A percentile compares a stretch with the other conserved stretches of the same genome.
Evolutionary conservation across 2,888 invertebrate genomes (phyloP).

Genomic region (Ennomos quercinarius): DNA sequence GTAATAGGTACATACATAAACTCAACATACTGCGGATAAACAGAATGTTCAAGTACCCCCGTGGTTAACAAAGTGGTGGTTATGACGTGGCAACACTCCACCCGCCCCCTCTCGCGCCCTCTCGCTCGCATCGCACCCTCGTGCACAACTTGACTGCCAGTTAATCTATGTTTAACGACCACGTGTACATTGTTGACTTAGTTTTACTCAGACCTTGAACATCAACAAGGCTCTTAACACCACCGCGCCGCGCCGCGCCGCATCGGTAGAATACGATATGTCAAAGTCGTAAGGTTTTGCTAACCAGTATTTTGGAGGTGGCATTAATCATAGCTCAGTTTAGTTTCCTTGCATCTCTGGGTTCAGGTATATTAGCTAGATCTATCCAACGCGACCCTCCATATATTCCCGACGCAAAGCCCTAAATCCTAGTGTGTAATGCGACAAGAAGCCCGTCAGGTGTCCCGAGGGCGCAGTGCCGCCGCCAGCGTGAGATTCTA

Average conservation of each 20-base stretch:
- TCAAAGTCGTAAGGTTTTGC: no score
- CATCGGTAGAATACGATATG: no score
- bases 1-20: no score
- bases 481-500: no score
- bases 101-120: neutral
- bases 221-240: conserved; percentile 15
- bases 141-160: conserved; percentile 12
- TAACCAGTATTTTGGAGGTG: neutral
- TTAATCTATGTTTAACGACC: conserved; percentile 26
- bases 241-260: no score
- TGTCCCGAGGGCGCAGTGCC: conserved; percentile 3
- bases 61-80: conserved; percentile 5
- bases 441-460: conserved; percentile 30
- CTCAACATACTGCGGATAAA: conserved; percentile 10
- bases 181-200: conserved; percentile 21
- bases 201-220: conserved; percentile 20
- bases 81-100: conserved; percentile 10
- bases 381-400: conserved; percentile 10
- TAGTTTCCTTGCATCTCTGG: neutral
- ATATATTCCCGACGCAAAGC: conserved; percentile 10
- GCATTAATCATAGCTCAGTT: neutral
- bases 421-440: conserved; percentile 10
- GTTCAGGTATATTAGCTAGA: conserved; percentile 8
- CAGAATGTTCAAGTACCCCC: conserved; percentile 11
- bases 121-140: conserved; percentile 9